phyloP scores from a whole-genome alignment of 2,888 invertebrate genomes.

The Cyclophora punctaria region DNA sequence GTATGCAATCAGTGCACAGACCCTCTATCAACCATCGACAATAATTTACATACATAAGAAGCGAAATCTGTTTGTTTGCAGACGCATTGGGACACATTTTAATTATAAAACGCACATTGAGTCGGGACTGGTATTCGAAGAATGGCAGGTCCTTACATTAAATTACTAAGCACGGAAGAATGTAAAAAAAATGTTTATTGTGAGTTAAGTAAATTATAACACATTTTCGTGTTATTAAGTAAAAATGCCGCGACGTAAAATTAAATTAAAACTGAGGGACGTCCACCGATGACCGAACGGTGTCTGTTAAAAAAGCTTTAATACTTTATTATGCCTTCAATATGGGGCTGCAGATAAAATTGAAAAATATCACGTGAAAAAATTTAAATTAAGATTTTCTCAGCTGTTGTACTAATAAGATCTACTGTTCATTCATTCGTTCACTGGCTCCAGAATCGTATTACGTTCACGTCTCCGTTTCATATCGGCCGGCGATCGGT shows the following conservation, averaged over 20 bases:
- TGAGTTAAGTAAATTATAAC: conserved; percentile 4
- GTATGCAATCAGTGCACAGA: conserved; percentile 14
- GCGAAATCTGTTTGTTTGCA: conserved; percentile 20
- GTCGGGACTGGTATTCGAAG: too few relatives aligned
- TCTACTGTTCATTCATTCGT: conserved; percentile 14
- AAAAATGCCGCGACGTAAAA: too few relatives aligned
- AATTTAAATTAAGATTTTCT: conserved; percentile 12
- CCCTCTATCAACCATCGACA: conserved; percentile 15
- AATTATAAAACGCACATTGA: too few relatives aligned
- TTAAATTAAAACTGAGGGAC: conserved; percentile 2
- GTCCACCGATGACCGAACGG: conserved; percentile 2
- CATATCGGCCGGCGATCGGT: conserved; percentile 36
- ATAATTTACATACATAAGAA: conserved; percentile 26
- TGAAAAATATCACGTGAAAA: conserved; percentile 1
- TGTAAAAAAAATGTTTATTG: conserved; percentile 1
- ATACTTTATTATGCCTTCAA: conserved; percentile 8
- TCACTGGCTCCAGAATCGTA: conserved; percentile 20
- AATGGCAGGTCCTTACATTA: too few relatives aligned
- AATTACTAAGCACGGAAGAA: neutral
- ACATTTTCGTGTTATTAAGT: too few relatives aligned
- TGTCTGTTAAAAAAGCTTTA: conserved; percentile 10
- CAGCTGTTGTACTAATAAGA: conserved; percentile 17
- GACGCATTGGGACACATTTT: neutral
- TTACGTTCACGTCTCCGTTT: conserved; percentile 40
- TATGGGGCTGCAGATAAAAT: conserved; percentile 8